Base-by-base conservation (phyloP, 2,797 vertebrate genomes). In the Sphaeramia orbicularis region DNA sequence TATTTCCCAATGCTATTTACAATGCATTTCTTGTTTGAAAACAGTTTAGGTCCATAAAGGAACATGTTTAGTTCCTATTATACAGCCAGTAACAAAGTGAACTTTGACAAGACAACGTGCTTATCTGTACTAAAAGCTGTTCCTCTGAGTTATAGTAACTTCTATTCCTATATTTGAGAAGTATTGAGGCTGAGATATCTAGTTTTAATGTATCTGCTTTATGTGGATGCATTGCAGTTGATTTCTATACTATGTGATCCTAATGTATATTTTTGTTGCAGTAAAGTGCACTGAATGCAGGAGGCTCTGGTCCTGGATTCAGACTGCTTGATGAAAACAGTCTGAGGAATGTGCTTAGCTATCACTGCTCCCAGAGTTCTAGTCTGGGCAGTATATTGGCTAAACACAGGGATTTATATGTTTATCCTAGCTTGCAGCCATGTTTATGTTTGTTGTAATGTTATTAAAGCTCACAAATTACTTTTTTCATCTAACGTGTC, bases 291-390 rank as follows among this genome's bases (percentile, higher is more conserved):
- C 36, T 65, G 18, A 51, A 21, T 14, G 32, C 12, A 7, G 10
- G 32, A 27, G 50, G 49, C 42, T 51, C 43, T 66, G 62, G n/a
- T 37, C 49, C 40, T 40, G 53, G 52, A 60, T 63, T 71, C 36
- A 59, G 63, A 48, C 55, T 49, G 36, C 57, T 69, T 78, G 78
- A 83, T 83, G 56, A 81, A 65, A 87, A 73, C 71, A 35, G 44
- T 78, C 66, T 78, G 58, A 86, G 57, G 86, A 89, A 87, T 89
- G 76, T 80, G 74, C 64, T 74, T 45, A 41, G 19, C 65, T 58
- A 35, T 70, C 67, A 70, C 36, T 67, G 36, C 54, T 78, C 7
- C 16, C 16, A 21, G 4, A 58, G 63, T 15, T 42, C 40, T 15
- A 36, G 54, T 59, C 40, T 55, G 40, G 14, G 19, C 12, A 9